phyloP scores from a whole-genome alignment of 2,113 vertebrate genomes.

The Salminus brasiliensis region DNA sequence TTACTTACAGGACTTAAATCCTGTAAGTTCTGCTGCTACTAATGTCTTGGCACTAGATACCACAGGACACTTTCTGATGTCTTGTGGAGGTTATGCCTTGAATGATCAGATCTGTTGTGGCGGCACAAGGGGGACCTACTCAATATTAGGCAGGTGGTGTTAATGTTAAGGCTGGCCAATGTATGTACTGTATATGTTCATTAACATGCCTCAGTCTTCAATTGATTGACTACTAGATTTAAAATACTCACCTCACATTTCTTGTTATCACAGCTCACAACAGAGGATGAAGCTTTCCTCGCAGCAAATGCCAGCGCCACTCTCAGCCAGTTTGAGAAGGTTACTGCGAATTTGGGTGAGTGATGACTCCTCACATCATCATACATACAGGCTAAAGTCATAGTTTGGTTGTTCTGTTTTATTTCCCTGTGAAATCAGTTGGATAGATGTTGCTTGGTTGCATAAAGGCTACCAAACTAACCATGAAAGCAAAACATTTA shows the following conservation, averaged over 20 bases:
- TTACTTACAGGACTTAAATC: too few species aligned
- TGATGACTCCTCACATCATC: background rate
- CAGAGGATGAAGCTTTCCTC: conserved; percentile 89
- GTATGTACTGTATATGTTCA: too few species aligned
- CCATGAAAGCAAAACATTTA: background rate
- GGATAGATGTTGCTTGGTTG: background rate
- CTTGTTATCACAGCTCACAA: conserved; percentile 78
- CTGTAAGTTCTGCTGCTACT: too few species aligned
- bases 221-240: too few species aligned
- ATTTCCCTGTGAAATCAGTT: background rate
- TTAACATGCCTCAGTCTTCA: too few species aligned
- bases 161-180: too few species aligned
- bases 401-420: background rate
- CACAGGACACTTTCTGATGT: too few species aligned
- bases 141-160: too few species aligned
- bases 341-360: conserved; percentile 88
- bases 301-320: conserved; percentile 86
- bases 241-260: background rate
- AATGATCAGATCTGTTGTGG: too few species aligned
- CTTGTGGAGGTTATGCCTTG: too few species aligned
- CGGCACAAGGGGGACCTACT: too few species aligned
- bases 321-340: conserved; percentile 95
- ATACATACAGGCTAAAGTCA: background rate
- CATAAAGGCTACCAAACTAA: background rate
- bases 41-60: too few species aligned